Percentiles rank a stretch among this genome's conserved stretches.
Conservation (phyloP, 2,888 invertebrate genomes). For the Leucophenga maculata region DNA sequence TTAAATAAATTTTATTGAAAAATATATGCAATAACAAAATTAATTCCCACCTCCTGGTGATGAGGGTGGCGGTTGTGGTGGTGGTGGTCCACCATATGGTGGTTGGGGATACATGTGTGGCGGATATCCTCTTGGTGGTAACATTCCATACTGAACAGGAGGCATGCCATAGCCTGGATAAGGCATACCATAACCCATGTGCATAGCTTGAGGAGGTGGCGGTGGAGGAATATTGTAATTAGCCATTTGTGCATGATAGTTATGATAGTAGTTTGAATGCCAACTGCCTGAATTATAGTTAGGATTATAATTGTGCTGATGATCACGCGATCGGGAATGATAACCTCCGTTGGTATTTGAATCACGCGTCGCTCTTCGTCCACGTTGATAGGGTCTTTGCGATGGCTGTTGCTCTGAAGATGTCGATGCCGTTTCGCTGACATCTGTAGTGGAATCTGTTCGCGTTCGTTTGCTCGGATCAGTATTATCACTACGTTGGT, state of each 20-base stretch:
- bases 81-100: slow-evolving; percentile 24
- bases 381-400: slow-evolving; percentile 41
- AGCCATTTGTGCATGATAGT: slow-evolving; percentile 48
- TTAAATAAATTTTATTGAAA: background rate
- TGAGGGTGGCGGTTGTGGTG: slow-evolving; percentile 42
- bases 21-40: too few species aligned
- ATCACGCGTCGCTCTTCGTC: slow-evolving; percentile 43
- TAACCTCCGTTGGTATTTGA: slow-evolving; percentile 26
- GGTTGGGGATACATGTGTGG: slow-evolving; percentile 9
- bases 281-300: slow-evolving; percentile 64
- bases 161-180: slow-evolving; percentile 43
- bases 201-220: slow-evolving; percentile 36
- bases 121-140: slow-evolving; percentile 28
- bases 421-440: slow-evolving; percentile 20
- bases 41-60: slow-evolving; percentile 20
- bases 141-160: slow-evolving; percentile 41
- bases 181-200: slow-evolving; percentile 43
- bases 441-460: slow-evolving; percentile 26
- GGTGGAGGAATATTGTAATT: slow-evolving; percentile 51
- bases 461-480: slow-evolving; percentile 41
- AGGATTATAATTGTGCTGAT: slow-evolving; percentile 54
- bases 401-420: slow-evolving; percentile 21
- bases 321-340: slow-evolving; percentile 32
- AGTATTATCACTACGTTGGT: slow-evolving; percentile 41
- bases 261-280: slow-evolving; percentile 68